Evolutionary conservation across 2,113 vertebrate genomes (phyloP), one percentile per base, ranked within the genome.

Genomic region (Columbina picui): DNA sequence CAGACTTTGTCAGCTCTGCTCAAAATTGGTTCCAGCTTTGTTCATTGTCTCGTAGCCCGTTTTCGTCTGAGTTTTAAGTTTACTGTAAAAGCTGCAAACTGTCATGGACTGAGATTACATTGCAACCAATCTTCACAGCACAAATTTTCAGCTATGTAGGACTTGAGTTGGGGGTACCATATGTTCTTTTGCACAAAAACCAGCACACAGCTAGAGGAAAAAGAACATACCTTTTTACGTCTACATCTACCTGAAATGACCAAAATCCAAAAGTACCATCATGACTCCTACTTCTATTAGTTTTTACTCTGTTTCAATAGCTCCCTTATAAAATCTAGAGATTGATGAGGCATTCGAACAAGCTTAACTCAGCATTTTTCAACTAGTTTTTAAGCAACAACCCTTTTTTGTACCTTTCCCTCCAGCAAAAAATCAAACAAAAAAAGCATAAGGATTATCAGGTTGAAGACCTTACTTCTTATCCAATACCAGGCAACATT

Each of bases 141-240:
- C n/a, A n/a, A 26, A 34, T 19, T 64, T 19, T 26, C 36, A 8
- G 7, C 43, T 56, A 5, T 84, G 89, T 63, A 4, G 52, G 52
- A 26, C 39, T 84, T 87, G 60, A 39, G 65, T 32, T 45, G 41
- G 47, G 41, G n/a, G 8, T 50, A 70, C 10, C 49, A 26, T 32
- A 39, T 12, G 21, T 21, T 59, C 50, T 7, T 67, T 4, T 38
- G 41, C 87, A 76, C n/a, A 76, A 69, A 70, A 67, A 84, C 59
- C 89, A 75, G 87, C 61, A 18, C 84, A 60, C 39, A 60, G 60
- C 88, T 49, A 21, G 70, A 71, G 57, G 56, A 50, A n/a, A 65
- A 95, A 87, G 74, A 94, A 77, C 70, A 43, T 45, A 50, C 74
- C 90, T 94, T 94, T 80, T 73, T 43, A 95, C 75, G 88, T 94